Evolutionary conservation across 1,140 invertebrate genomes (phyloP).

Genomic region (Globodera rostochiensis): DNA sequence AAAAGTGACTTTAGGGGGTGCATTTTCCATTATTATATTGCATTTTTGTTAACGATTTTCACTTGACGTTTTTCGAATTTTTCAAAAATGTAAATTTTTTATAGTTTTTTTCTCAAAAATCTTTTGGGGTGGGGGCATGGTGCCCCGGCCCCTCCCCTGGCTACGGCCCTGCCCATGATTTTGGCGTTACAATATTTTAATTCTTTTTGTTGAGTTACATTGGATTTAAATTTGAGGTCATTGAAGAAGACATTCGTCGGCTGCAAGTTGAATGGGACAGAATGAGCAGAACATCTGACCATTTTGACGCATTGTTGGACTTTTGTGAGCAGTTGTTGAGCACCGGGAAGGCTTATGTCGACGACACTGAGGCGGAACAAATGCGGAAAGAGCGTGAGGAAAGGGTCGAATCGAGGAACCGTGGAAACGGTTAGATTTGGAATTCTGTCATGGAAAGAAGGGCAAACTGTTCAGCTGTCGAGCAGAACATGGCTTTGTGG

Average conservation of each 20-base stretch:
- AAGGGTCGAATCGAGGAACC: slow-evolving; percentile 81
- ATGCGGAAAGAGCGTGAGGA: slow-evolving; percentile 95
- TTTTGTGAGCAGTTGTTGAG: slow-evolving; percentile 86
- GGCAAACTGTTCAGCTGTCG: slow-evolving; percentile 72
- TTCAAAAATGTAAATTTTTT: too few relatives aligned
- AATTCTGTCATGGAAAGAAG: background rate
- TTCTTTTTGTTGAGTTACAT: too few relatives aligned
- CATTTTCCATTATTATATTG: too few relatives aligned
- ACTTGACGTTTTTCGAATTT: too few relatives aligned
- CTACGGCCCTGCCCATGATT: too few relatives aligned
- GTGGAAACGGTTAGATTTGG: slow-evolving; percentile 76
- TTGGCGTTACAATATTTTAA: too few relatives aligned
- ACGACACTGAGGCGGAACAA: slow-evolving; percentile 87
- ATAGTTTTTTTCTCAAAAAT: too few relatives aligned
- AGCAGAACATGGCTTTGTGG: slow-evolving; percentile 87
- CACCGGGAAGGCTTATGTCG: slow-evolving; percentile 88
- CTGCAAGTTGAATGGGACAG: slow-evolving; percentile 87
- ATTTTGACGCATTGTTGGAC: slow-evolving; percentile 87
- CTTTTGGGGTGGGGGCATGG: too few relatives aligned
- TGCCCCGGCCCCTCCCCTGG: too few relatives aligned
- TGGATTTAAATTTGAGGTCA: slow-evolving; percentile 72
- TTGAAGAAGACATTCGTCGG: slow-evolving; percentile 88
- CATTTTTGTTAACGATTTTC: too few relatives aligned
- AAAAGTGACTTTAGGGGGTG: background rate
- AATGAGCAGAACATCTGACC: slow-evolving; percentile 93